Evolutionary conservation across 2,113 vertebrate genomes (phyloP).

Genomic region (Ceyx cyanopectus): DNA sequence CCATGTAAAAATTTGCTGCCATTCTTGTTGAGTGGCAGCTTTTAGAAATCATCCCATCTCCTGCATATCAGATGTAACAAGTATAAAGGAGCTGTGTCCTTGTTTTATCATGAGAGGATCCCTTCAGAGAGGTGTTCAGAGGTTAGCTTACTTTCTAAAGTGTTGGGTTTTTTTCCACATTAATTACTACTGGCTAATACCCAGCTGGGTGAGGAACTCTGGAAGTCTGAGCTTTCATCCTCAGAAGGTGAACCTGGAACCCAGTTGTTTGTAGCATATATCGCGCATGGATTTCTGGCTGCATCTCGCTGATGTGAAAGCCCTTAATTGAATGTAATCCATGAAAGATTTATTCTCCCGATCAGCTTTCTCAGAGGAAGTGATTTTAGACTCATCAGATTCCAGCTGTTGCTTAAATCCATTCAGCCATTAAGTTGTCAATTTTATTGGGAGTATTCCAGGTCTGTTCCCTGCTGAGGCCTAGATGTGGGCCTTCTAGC

Average conservation of each 20-base stretch:
- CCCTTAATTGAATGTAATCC: constrained; percentile 36
- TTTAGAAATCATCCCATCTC: not conserved
- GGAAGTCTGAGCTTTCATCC: not conserved
- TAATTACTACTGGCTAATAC: not conserved
- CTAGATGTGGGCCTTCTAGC: not conserved
- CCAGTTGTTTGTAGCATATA: not conserved
- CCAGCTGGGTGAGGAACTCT: not conserved
- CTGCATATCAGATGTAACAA: not conserved
- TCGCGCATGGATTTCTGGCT: not conserved
- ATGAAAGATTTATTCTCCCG: constrained; percentile 51
- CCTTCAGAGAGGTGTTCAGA: not conserved
- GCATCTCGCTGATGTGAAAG: not conserved
- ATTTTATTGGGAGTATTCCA: constrained; percentile 10
- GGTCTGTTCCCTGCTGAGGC: not conserved
- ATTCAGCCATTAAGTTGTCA: constrained; percentile 33
- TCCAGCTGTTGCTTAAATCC: constrained; percentile 49
- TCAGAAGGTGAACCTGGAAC: not conserved
- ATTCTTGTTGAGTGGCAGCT: not conserved
- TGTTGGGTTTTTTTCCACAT: not conserved
- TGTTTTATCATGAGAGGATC: not conserved
- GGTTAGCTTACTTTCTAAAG: not conserved
- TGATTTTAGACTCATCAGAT: constrained; percentile 51
- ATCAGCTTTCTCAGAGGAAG: constrained; percentile 46
- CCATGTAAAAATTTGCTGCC: not conserved
- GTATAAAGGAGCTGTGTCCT: not conserved